These are phyloP conservation scores for Forbesichthys papilliferus DNA, from an alignment of 2,113 vertebrate species.

Conservation along the genomic window DNA sequence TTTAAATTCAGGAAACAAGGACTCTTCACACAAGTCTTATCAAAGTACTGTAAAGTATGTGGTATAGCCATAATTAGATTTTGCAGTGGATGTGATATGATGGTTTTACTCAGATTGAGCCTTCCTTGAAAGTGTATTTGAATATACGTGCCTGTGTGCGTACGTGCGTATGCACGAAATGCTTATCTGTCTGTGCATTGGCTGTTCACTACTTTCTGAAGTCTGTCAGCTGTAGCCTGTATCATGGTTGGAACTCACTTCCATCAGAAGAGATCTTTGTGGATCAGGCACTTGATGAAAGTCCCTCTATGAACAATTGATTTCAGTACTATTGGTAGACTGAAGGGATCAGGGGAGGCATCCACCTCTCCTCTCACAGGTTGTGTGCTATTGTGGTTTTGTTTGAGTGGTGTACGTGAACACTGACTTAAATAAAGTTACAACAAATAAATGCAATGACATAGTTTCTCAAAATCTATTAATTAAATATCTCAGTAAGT, in stretches of 20 bases:
- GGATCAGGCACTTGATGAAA: slow-evolving; percentile 55
- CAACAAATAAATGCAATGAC: neutral
- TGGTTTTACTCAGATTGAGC: slow-evolving; percentile 21
- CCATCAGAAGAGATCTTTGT: slow-evolving; percentile 60
- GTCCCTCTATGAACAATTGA: slow-evolving; percentile 56
- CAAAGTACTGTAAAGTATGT: neutral
- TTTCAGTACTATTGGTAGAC: slow-evolving; percentile 57
- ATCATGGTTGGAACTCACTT: slow-evolving; percentile 43
- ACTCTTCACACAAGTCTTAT: slow-evolving; percentile 1
- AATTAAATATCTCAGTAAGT: too few relatives aligned
- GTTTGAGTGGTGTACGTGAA: neutral
- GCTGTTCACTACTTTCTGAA: neutral
- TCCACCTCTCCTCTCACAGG: slow-evolving; percentile 24
- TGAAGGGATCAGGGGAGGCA: slow-evolving; percentile 43
- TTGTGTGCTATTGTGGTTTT: slow-evolving; percentile 8
- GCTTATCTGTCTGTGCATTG: slow-evolving; percentile 6
- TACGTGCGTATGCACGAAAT: neutral
- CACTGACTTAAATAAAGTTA: neutral
- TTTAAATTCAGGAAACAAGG: slow-evolving; percentile 30
- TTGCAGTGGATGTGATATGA: slow-evolving; percentile 10
- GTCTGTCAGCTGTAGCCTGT: slow-evolving; percentile 47
- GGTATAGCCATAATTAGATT: slow-evolving; percentile 43
- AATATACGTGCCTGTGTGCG: neutral
- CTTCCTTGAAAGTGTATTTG: neutral
- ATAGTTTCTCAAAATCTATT: neutral